Percentiles rank a stretch among this genome's conserved stretches.
Evolutionary conservation across 2,113 vertebrate genomes (phyloP).

Genomic region (Odocoileus virginianus): DNA sequence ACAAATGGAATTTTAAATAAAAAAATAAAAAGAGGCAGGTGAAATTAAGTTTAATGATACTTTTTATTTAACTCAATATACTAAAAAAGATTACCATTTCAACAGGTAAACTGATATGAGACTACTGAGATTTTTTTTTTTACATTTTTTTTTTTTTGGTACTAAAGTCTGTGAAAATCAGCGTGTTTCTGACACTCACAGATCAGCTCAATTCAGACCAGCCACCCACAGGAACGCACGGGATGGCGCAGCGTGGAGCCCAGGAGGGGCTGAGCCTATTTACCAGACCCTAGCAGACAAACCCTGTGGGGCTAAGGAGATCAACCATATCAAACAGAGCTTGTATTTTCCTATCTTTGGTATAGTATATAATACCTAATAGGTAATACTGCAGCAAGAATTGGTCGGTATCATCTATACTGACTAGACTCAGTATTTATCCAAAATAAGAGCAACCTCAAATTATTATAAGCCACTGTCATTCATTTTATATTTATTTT

Average conservation of each 20-base stretch:
- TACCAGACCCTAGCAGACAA: neutral
- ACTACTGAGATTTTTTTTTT: neutral
- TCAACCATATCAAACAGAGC: neutral
- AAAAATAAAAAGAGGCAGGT: slow-evolving; percentile 40
- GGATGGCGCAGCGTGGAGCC: neutral
- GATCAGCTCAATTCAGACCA: neutral
- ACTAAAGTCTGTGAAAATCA: neutral
- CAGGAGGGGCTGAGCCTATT: neutral
- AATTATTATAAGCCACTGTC: neutral
- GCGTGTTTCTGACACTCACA: neutral
- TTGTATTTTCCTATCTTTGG: neutral
- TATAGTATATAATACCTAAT: neutral
- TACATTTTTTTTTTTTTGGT: neutral
- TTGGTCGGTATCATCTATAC: neutral
- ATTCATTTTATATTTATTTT: slow-evolving; percentile 31
- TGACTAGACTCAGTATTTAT: neutral
- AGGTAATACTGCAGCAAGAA: neutral
- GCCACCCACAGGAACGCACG: accelerated
- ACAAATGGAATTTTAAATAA: neutral
- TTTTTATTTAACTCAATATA: slow-evolving; percentile 56
- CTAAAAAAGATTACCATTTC: slow-evolving; percentile 28
- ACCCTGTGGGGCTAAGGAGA: neutral
- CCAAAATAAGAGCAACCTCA: slow-evolving; percentile 1
- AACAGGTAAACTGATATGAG: slow-evolving; percentile 37
- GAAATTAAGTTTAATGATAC: slow-evolving; percentile 34